Evolutionary conservation across 2,797 vertebrate species (phyloP), one percentile per base, ranked within the genome.

Genomic region (Gymnopithys bicolor): DNA sequence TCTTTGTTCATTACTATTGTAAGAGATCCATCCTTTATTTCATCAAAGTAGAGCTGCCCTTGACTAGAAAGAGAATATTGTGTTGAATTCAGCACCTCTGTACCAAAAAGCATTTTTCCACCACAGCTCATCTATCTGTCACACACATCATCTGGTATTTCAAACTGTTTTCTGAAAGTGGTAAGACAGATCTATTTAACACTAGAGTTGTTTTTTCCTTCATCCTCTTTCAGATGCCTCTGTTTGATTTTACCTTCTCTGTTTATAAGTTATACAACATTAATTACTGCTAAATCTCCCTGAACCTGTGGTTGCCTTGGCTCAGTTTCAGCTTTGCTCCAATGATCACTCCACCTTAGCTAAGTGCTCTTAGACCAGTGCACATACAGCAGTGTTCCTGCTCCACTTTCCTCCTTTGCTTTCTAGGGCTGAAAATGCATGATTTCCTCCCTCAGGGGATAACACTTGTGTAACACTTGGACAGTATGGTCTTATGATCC

Each of bases 71-170:
- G 49, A 24, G 92, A 94, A 92, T 89, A 94, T 4, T 85, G 79
- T 83, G 60, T 63, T 78, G 73, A 89, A 94, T 81, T 89, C 85
- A 85, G 27, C 68, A 92, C 49, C 39, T 80, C 41, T 93, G 25
- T 41, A 77, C 71, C 45, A 63, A 73, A 81, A 81, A 90, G 33
- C 9, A 25, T 66, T 92, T 96, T 51, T 84, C 84, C 89, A 35
- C 24, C 68, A 37, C 76, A 93, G 84, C 52, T 93, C 93, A 85
- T 91, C 70, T 74, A 28, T 88, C 51, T 95, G 84, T 90, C 87
- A 89, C 55, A 92, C 80, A 73, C 84, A 87, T 69, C 39, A 67
- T 87, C 67, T 0, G 0, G 23, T 69, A 41, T 87, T 90, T 87
- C 41, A 87, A 43, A 76, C 85, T 67, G 41, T 69, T 53, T 79